phyloP scores from a whole-genome alignment of 1,140 invertebrate genomes.

The Diabrotica virgifera region DNA sequence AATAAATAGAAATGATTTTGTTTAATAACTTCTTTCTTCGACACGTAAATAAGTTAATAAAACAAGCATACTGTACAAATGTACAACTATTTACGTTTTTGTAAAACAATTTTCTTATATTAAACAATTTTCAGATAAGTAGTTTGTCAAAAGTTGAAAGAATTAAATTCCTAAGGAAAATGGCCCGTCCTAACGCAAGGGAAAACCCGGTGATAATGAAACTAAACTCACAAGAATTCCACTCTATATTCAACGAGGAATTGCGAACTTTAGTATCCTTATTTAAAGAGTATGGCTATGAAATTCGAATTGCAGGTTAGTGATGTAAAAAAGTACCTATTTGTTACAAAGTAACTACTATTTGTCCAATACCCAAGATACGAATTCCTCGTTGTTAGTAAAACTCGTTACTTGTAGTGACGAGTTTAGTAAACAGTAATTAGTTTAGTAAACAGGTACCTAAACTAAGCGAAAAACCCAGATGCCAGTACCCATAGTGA shows the following conservation, averaged over 20 bases:
- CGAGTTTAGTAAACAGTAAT: too few species aligned
- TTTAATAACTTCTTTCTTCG: not conserved
- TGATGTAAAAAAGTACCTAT: too few species aligned
- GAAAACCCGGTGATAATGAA: conserved; percentile 67
- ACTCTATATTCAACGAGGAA: conserved; percentile 79
- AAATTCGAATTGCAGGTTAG: conserved; percentile 80
- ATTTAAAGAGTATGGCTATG: conserved; percentile 81
- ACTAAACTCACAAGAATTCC: conserved; percentile 69
- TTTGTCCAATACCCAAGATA: too few species aligned
- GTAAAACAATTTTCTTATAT: not conserved
- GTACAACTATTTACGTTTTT: not conserved
- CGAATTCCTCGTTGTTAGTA: too few species aligned
- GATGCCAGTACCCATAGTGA: too few species aligned
- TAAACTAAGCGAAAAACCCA: too few species aligned
- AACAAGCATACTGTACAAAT: not conserved
- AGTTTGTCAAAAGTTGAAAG: conserved; percentile 14
- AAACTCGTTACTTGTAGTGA: too few species aligned
- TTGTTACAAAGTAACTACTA: too few species aligned
- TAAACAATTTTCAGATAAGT: not conserved
- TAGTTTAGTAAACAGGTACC: too few species aligned
- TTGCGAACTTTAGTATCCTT: conserved; percentile 64
- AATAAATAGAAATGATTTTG: not conserved
- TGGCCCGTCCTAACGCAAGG: conserved; percentile 51
- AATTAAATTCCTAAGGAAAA: conserved; percentile 34
- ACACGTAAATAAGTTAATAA: not conserved